A percentile compares a stretch with the other conserved stretches of the same genome.
Conservation (phyloP, 2,888 invertebrate genomes). For the Pristionchus entomophagus region DNA sequence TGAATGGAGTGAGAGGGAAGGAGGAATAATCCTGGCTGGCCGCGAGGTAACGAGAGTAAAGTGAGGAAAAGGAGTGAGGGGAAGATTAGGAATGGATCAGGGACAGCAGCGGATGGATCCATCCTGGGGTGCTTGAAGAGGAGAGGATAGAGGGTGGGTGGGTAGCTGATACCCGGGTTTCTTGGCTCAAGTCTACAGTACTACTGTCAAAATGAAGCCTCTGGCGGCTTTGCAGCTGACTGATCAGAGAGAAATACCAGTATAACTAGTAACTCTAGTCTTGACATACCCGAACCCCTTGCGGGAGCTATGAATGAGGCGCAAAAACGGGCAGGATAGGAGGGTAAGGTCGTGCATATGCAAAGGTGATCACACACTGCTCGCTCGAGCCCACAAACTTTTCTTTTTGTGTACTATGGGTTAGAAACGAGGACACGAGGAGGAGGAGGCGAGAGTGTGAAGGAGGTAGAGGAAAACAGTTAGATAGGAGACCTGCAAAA, state of each 20-base stretch:
- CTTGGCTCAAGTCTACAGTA: too few relatives aligned
- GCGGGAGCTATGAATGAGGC: background rate
- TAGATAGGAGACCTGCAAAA: background rate
- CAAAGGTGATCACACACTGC: constrained; percentile 15
- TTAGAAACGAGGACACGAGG: constrained; percentile 25
- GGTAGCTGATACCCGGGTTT: background rate
- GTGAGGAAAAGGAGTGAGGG: constrained; percentile 7
- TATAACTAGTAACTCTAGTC: too few relatives aligned
- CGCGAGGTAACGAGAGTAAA: constrained; percentile 31
- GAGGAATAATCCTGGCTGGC: background rate
- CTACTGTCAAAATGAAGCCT: too few relatives aligned
- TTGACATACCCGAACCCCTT: background rate
- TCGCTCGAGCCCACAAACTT: background rate
- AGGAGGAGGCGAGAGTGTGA: too few relatives aligned
- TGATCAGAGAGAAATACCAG: too few relatives aligned
- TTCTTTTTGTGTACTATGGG: constrained; percentile 26
- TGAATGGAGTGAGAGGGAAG: constrained; percentile 30
- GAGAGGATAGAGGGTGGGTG: background rate
- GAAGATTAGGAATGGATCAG: constrained; percentile 42
- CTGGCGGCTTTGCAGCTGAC: too few relatives aligned
- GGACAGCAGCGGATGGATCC: background rate
- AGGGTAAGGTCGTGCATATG: constrained; percentile 24
- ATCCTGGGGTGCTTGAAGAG: too few relatives aligned
- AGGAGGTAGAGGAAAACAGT: constrained; percentile 31
- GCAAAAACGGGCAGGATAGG: background rate